Conservation (phyloP, 2,797 vertebrate genomes). For the Potorous gilbertii region DNA sequence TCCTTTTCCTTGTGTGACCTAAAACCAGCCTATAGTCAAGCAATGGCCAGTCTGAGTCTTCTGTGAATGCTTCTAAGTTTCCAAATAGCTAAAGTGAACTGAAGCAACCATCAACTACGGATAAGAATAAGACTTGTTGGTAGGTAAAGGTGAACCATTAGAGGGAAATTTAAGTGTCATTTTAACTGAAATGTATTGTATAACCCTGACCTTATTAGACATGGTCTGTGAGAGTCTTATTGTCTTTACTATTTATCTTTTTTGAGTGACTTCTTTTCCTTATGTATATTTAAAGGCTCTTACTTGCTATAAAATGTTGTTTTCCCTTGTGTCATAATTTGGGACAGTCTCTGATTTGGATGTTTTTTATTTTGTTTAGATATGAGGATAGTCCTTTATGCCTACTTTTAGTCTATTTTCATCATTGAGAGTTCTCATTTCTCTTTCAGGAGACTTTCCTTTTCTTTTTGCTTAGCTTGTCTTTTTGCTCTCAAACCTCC, state of each 20-base stretch:
- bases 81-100: neutral
- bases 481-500: constrained; percentile 25
- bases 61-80: neutral
- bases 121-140: neutral
- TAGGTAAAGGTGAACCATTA: neutral
- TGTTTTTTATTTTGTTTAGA: constrained; percentile 26
- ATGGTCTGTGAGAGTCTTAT: neutral
- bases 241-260: constrained; percentile 7
- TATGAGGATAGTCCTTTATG: constrained; percentile 11
- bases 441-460: constrained; percentile 26
- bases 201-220: neutral
- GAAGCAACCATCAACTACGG: neutral
- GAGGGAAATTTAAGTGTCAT: neutral
- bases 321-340: neutral
- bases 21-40: neutral
- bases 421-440: constrained; percentile 30
- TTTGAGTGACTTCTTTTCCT: constrained; percentile 6
- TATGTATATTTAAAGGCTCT: neutral
- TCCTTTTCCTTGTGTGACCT: neutral
- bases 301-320: constrained; percentile 6
- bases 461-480: constrained; percentile 57
- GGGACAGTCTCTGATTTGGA: neutral
- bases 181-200: constrained; percentile 22
- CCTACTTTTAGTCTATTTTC: neutral
- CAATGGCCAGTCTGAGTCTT: neutral